Percentiles rank a stretch among this genome's conserved stretches.
These are phyloP conservation scores for Myotis brandtii DNA, from an alignment of 2,113 vertebrate species.

Conservation along the genomic window DNA sequence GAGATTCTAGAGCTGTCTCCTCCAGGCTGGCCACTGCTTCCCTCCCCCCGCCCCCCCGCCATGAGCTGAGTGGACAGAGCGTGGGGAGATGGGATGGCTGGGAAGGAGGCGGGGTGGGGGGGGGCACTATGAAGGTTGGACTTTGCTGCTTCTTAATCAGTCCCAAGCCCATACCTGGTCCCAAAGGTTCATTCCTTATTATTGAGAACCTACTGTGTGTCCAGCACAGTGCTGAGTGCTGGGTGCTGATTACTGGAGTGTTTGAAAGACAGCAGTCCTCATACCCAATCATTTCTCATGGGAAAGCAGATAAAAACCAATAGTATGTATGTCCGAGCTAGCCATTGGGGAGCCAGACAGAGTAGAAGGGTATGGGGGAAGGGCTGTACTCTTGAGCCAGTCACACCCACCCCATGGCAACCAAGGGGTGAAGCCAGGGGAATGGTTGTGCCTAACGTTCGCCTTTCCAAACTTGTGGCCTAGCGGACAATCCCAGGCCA, in stretches of 20 bases:
- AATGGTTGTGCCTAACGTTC: background rate
- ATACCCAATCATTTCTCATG: background rate
- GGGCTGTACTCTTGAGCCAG: no score
- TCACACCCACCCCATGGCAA: no score
- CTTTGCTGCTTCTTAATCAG: background rate
- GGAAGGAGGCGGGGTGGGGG: background rate
- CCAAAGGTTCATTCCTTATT: background rate
- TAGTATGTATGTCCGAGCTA: background rate
- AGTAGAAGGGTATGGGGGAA: background rate
- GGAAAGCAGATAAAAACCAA: background rate
- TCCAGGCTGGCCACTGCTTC: background rate
- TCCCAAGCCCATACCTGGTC: background rate
- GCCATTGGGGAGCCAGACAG: background rate
- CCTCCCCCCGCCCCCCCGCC: no score
- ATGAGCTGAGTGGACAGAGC: background rate
- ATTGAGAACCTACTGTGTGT: background rate
- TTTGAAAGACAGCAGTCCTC: background rate
- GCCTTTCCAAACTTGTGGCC: background rate
- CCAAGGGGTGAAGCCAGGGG: background rate
- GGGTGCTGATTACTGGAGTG: background rate
- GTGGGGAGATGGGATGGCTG: background rate
- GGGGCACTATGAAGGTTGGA: background rate
- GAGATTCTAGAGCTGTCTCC: background rate
- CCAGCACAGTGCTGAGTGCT: background rate
- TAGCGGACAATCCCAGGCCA: background rate